phyloP scores from a whole-genome alignment of 1,140 invertebrate species.

The Leptinotarsa defecta region DNA sequence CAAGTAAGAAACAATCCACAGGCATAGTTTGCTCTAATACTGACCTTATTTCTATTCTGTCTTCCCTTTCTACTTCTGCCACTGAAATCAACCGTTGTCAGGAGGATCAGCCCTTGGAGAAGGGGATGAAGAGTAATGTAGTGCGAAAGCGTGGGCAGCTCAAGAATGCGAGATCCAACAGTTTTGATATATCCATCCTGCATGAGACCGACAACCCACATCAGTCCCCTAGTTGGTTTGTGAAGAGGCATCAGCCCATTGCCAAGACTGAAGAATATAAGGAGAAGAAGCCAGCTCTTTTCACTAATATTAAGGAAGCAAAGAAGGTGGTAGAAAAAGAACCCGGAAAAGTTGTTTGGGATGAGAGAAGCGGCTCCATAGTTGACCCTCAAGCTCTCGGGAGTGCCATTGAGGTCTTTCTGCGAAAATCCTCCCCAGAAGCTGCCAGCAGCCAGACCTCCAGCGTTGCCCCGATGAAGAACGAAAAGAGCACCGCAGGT shows the following conservation, averaged over 20 bases:
- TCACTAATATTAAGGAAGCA: slow-evolving; percentile 52
- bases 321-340: slow-evolving; percentile 54
- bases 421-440: slow-evolving; percentile 61
- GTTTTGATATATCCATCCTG: slow-evolving; percentile 78
- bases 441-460: slow-evolving; percentile 51
- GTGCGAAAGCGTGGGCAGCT: slow-evolving; percentile 38
- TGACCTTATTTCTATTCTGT: slow-evolving; percentile 77
- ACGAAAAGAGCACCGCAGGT: slow-evolving; percentile 41
- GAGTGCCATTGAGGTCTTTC: slow-evolving; percentile 79
- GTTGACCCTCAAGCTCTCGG: slow-evolving; percentile 78
- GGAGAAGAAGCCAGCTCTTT: slow-evolving; percentile 64
- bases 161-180: slow-evolving; percentile 63
- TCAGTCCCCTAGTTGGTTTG: slow-evolving; percentile 70
- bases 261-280: slow-evolving; percentile 51
- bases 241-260: slow-evolving; percentile 70
- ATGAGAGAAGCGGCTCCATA: slow-evolving; percentile 71
- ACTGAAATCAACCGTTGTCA: slow-evolving; percentile 74
- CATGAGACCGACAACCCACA: slow-evolving; percentile 58
- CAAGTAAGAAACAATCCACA: slow-evolving; percentile 51
- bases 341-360: slow-evolving; percentile 67
- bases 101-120: slow-evolving; percentile 52
- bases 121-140: slow-evolving; percentile 30
- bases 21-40: slow-evolving; percentile 79
- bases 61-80: slow-evolving; percentile 77
- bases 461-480: slow-evolving; percentile 47